Percentiles rank a stretch among this genome's conserved stretches.
Conservation (phyloP, 2,888 invertebrate genomes). For the Metallyticus violacea region DNA sequence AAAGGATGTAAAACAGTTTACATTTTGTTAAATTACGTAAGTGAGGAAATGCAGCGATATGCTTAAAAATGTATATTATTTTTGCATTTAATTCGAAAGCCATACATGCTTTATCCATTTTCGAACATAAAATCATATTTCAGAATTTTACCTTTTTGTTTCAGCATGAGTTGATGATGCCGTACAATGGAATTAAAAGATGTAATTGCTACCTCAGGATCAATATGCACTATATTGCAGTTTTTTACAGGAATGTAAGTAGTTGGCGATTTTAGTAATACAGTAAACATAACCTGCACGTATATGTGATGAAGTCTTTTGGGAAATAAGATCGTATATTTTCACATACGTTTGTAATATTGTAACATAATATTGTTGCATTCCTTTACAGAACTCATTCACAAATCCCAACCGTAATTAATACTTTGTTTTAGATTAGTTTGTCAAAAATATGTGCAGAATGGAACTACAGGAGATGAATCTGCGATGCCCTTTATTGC, state of each 20-base stretch:
- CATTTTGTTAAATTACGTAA: no score
- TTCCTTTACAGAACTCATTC: background rate
- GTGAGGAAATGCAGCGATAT: no score
- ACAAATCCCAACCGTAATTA: conserved; percentile 12
- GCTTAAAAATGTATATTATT: no score
- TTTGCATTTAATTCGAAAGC: no score
- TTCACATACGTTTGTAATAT: no score
- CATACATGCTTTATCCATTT: no score
- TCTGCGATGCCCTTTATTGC: conserved; percentile 75
- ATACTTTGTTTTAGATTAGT: conserved; percentile 60
- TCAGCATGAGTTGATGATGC: background rate
- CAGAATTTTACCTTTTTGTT: background rate
- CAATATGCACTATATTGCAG: conserved; percentile 74
- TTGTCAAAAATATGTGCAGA: conserved; percentile 70
- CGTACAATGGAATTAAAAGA: conserved; percentile 41
- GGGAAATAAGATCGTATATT: no score
- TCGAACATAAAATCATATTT: no score
- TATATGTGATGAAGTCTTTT: no score
- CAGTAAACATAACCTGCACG: background rate
- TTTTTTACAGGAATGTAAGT: conserved; percentile 86
- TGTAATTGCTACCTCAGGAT: conserved; percentile 58
- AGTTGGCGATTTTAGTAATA: conserved; percentile 10
- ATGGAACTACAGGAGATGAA: conserved; percentile 72
- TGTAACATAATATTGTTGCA: no score
- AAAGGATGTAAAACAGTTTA: no score